Conservation (phyloP, 37 sponge, comb jelly and placozoan genomes). For the Amphimedon queenslandica region DNA sequence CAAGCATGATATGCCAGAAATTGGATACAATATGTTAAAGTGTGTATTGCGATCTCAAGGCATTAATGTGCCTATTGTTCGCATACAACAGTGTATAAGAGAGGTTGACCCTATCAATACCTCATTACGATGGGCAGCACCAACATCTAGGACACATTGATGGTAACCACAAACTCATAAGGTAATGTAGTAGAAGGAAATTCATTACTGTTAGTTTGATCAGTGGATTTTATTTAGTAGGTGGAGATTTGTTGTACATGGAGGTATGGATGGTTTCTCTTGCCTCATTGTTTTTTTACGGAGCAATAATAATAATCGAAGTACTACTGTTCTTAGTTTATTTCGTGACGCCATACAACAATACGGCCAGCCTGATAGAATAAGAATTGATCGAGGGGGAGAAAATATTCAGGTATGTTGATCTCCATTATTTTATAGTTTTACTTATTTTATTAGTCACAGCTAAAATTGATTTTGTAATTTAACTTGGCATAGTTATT, state of each 20-base stretch:
- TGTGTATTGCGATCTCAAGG: slow-evolving; percentile 20
- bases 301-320: slow-evolving; percentile 32
- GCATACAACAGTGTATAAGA: slow-evolving; percentile 1
- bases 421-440: background rate
- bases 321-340: slow-evolving; percentile 17
- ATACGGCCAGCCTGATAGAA: slow-evolving; percentile 26
- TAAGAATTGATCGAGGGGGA: slow-evolving; percentile 31
- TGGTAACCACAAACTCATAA: slow-evolving; percentile 57
- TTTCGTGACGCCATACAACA: slow-evolving; percentile 17
- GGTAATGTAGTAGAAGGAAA: slow-evolving; percentile 9
- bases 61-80: slow-evolving; percentile 8
- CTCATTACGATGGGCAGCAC: slow-evolving; percentile 22
- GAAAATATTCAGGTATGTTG: slow-evolving; percentile 40
- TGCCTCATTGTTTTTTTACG: slow-evolving; percentile 24
- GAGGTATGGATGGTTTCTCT: slow-evolving; percentile 51
- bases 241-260: slow-evolving; percentile 21
- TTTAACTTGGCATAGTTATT: background rate
- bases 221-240: background rate
- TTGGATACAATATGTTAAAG: slow-evolving; percentile 26
- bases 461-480: background rate
- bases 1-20: slow-evolving; percentile 25
- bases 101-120: slow-evolving; percentile 21
- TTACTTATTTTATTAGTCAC: no score
- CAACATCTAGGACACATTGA: slow-evolving; percentile 35
- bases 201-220: background rate